A percentile compares a stretch with the other conserved stretches of the same genome.
phyloP scores from a whole-genome alignment of 2,797 vertebrate genomes.

The Neoniphon sammara region DNA sequence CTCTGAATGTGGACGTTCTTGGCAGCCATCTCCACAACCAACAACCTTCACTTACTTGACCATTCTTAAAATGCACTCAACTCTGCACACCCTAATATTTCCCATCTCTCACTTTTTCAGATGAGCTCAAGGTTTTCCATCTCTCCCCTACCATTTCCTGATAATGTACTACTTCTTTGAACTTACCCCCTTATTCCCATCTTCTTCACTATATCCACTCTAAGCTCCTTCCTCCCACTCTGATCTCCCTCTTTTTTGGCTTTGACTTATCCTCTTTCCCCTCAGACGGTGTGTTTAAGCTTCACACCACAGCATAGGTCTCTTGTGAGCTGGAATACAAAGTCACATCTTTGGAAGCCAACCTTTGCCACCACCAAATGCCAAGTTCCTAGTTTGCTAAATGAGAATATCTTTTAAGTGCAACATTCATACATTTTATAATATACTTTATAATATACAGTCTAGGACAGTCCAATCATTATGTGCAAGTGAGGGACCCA shows the following conservation, averaged over 20 bases:
- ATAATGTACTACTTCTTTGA: neutral
- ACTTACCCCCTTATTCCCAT: neutral
- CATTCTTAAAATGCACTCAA: constrained; percentile 5
- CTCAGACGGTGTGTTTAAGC: neutral
- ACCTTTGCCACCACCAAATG: constrained; percentile 3
- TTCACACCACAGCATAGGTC: constrained; percentile 8
- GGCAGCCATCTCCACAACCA: constrained; percentile 6
- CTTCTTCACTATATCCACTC: constrained; percentile 4
- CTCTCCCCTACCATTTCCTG: neutral
- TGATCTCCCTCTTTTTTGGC: constrained; percentile 22
- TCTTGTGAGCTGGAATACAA: constrained; percentile 4
- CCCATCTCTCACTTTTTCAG: neutral
- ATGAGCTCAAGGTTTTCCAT: neutral
- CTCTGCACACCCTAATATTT: constrained; percentile 12
- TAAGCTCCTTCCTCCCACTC: constrained; percentile 15
- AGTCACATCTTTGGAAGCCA: constrained; percentile 28
- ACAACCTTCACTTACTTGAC: neutral
- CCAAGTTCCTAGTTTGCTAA: neutral
- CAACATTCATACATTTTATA: neutral
- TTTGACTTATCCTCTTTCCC: constrained; percentile 15
- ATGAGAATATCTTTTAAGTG: neutral
- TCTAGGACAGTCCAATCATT: neutral
- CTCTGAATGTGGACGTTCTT: neutral
- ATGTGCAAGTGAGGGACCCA: neutral
- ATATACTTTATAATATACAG: neutral